A percentile compares a stretch with the other conserved stretches of the same genome.
Conservation (phyloP, 2,797 vertebrate genomes). For the Myotis daubentonii region DNA sequence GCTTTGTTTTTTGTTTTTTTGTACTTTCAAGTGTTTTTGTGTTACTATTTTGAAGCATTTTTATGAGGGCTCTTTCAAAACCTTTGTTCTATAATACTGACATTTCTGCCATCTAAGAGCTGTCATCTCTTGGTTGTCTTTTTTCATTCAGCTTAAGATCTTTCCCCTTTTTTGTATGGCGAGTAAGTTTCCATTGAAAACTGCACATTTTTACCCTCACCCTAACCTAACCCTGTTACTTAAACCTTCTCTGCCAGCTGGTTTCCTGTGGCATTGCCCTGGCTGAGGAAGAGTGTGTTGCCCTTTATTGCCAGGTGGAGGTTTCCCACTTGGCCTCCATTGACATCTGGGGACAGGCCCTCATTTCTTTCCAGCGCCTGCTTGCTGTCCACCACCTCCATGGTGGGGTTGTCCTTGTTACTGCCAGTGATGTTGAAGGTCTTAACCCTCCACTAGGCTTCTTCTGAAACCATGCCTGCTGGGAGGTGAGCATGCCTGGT, state of each 20-base stretch:
- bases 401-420: neutral
- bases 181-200: neutral
- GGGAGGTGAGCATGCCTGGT: neutral
- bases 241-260: neutral
- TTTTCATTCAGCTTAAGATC: neutral
- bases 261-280: neutral
- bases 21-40: neutral
- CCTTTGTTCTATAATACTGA: neutral
- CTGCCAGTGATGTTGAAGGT: neutral
- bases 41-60: neutral
- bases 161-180: neutral
- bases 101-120: neutral
- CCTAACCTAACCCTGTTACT: neutral
- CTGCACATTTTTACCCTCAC: neutral
- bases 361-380: neutral
- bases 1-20: neutral
- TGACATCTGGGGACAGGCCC: neutral
- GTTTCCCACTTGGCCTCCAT: neutral
- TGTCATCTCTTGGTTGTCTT: neutral
- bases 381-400: neutral
- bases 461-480: neutral
- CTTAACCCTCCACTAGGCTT: neutral
- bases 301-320: neutral
- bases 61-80: conserved; percentile 12
- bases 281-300: neutral